Evolutionary conservation across 2,888 invertebrate genomes (phyloP).

Genomic region (Pogonocherus hispidulus): DNA sequence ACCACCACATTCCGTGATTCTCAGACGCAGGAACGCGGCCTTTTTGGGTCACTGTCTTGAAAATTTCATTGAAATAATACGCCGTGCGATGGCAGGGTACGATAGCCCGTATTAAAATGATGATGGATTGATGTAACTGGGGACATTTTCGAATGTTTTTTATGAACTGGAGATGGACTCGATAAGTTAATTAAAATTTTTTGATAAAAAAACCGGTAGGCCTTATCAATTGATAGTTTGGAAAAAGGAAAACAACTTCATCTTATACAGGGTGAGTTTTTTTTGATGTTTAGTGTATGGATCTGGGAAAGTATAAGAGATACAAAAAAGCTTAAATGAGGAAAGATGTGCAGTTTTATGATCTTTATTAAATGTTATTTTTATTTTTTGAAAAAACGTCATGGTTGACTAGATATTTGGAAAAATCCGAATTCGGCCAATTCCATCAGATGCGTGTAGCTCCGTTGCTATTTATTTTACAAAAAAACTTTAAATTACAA

Average conservation of each 20-base stretch:
- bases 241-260: not conserved
- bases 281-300: too few species aligned
- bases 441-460: too few species aligned
- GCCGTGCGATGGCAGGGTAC: not conserved
- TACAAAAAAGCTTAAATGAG: too few species aligned
- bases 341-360: too few species aligned
- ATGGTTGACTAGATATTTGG: too few species aligned
- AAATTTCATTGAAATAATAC: conserved; percentile 18
- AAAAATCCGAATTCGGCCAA: too few species aligned
- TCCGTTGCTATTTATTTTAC: too few species aligned
- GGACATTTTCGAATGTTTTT: conserved; percentile 1
- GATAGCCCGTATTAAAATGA: conserved; percentile 15
- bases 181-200: conserved; percentile 24
- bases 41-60: conserved; percentile 22
- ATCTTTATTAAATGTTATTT: too few species aligned
- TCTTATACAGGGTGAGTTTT: too few species aligned
- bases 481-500: too few species aligned
- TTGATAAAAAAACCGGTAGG: conserved; percentile 2
- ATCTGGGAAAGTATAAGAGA: too few species aligned
- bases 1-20: not conserved
- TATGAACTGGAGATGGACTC: not conserved
- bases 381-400: too few species aligned
- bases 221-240: not conserved
- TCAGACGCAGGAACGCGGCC: not conserved
- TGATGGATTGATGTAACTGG: conserved; percentile 20